Evolutionary conservation across 1,140 invertebrate species (phyloP).

Genomic region (Acyrthosiphon pisum): DNA sequence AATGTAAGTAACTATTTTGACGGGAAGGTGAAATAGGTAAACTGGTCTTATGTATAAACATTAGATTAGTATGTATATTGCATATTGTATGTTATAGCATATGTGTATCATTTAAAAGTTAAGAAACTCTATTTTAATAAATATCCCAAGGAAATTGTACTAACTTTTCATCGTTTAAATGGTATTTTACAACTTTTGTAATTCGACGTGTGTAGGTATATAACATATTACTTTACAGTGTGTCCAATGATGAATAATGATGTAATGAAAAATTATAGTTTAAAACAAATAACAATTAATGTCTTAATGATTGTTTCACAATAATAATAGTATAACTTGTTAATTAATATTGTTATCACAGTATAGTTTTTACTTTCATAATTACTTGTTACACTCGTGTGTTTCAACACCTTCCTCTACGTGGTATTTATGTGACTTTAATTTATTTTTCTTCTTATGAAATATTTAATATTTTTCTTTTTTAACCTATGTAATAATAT

Average conservation of each 20-base stretch:
- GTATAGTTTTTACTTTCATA: background rate
- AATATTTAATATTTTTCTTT: background rate
- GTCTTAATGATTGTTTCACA: background rate
- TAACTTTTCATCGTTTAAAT: background rate
- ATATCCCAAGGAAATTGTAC: background rate
- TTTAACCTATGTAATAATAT: background rate
- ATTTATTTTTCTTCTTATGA: background rate
- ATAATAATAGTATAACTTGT: background rate
- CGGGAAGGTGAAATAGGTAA: background rate
- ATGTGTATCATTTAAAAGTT: background rate
- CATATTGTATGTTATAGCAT: no score
- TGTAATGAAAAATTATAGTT: background rate
- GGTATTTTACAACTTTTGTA: background rate
- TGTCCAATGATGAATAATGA: background rate
- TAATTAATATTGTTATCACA: background rate
- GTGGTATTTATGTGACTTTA: background rate
- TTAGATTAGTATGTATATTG: background rate
- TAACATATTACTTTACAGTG: background rate
- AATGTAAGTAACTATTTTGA: background rate
- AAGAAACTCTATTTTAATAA: background rate
- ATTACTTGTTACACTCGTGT: background rate
- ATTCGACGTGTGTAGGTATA: background rate
- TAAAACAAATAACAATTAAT: constrained; percentile 18
- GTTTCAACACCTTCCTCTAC: background rate
- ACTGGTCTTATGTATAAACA: background rate